A percentile compares a stretch with the other conserved stretches of the same genome.
phyloP scores from a whole-genome alignment of 2,888 invertebrate species.

The Sthenelais limicola region DNA sequence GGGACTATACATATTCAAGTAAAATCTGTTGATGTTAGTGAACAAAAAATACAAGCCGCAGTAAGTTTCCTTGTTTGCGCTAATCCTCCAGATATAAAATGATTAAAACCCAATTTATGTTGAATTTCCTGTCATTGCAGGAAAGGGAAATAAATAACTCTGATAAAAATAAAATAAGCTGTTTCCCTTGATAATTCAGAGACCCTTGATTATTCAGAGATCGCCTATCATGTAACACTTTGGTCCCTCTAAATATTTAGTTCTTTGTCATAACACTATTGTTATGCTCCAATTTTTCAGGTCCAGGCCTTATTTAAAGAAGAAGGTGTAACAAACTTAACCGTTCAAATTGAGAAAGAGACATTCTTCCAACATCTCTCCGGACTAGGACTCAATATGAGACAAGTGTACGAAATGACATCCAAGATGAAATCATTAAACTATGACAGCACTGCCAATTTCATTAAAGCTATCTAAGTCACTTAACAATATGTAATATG shows the following conservation, averaged over 20 bases:
- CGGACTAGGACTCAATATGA: conserved; percentile 67
- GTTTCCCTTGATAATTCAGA: too few relatives aligned
- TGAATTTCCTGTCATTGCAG: too few relatives aligned
- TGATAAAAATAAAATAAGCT: too few relatives aligned
- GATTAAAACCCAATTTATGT: too few relatives aligned
- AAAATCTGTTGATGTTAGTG: conserved; percentile 64
- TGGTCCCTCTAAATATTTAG: too few relatives aligned
- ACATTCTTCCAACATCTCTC: conserved; percentile 72
- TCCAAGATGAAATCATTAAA: conserved; percentile 47
- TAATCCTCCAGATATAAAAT: too few relatives aligned
- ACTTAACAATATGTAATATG: neutral
- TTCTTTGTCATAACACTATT: neutral
- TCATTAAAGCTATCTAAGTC: conserved; percentile 42
- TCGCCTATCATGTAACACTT: too few relatives aligned
- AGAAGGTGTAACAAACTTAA: conserved; percentile 70
- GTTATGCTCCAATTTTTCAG: neutral
- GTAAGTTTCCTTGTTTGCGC: conserved; percentile 61
- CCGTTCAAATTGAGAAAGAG: conserved; percentile 75
- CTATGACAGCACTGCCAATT: conserved; percentile 39
- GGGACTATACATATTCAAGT: conserved; percentile 74
- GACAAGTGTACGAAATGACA: conserved; percentile 55
- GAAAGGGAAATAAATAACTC: too few relatives aligned
- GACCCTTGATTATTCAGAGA: too few relatives aligned
- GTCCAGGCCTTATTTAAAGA: conserved; percentile 69
- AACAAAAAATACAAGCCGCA: conserved; percentile 72